phyloP scores from a whole-genome alignment of 2,113 vertebrate species.

The Megaceryle maxima region DNA sequence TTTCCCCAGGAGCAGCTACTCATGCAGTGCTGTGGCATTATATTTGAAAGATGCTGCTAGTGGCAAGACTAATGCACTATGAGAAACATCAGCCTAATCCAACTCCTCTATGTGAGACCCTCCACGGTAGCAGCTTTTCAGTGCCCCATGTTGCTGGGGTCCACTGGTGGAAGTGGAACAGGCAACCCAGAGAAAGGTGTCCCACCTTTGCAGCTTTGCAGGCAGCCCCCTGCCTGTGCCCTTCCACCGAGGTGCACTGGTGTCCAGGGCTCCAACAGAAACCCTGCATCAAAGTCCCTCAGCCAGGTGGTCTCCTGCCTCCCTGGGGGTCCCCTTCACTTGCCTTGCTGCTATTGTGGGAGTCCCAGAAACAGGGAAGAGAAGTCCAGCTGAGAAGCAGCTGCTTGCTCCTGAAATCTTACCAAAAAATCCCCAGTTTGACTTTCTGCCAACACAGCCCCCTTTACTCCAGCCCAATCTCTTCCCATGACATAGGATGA shows the following conservation, averaged over 20 bases:
- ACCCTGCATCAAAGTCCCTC: background rate
- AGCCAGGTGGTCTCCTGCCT: background rate
- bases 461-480: background rate
- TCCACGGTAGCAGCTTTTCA: background rate
- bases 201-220: background rate
- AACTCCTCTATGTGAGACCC: background rate
- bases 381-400: conserved; percentile 1
- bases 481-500: background rate
- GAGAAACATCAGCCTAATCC: accelerated
- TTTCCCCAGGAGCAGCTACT: background rate
- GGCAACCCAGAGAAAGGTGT: background rate
- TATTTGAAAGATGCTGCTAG: background rate
- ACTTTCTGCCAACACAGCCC: background rate
- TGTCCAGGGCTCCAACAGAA: background rate
- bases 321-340: background rate
- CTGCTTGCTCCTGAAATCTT: conserved; percentile 14
- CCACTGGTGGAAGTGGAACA: background rate
- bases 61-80: no score
- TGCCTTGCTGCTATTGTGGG: background rate
- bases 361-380: background rate
- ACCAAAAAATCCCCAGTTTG: background rate
- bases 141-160: accelerated
- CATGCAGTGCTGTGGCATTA: background rate
- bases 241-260: accelerated
- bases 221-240: background rate